phyloP scores from a whole-genome alignment of 2,797 vertebrate genomes.

The Enteromius viviparus region DNA sequence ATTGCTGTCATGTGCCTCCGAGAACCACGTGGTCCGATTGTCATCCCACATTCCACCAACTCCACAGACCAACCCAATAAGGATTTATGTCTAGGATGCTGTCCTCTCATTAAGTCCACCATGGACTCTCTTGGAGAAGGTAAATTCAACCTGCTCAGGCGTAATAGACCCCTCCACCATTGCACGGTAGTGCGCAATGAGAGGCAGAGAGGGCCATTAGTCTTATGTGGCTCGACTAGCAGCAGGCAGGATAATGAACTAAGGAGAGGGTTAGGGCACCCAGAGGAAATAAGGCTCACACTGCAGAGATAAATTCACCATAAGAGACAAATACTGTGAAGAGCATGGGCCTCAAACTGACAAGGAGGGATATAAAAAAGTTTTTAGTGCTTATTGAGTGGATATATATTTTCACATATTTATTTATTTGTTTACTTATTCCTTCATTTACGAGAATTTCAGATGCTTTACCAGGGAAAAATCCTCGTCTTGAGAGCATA shows the following conservation, averaged over 20 bases:
- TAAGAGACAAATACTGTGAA: constrained; percentile 44
- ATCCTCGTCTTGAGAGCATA: constrained; percentile 11
- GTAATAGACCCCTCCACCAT: constrained; percentile 69
- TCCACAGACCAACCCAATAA: constrained; percentile 63
- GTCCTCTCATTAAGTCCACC: constrained; percentile 68
- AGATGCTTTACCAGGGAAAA: constrained; percentile 12
- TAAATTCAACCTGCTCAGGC: constrained; percentile 69
- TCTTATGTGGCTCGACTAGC: constrained; percentile 70
- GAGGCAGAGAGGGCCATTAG: constrained; percentile 72
- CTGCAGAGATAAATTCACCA: constrained; percentile 54
- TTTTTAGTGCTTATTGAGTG: constrained; percentile 36
- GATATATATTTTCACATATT: constrained; percentile 33
- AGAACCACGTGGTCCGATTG: constrained; percentile 36
- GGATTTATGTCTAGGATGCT: constrained; percentile 73
- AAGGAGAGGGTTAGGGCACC: constrained; percentile 62
- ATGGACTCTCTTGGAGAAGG: constrained; percentile 63
- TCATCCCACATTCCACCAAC: constrained; percentile 59
- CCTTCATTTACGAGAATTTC: constrained; percentile 11
- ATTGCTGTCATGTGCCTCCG: constrained; percentile 23
- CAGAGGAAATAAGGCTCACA: constrained; percentile 59
- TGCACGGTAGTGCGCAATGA: constrained; percentile 70
- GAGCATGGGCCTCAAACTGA: constrained; percentile 41
- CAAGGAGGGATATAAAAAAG: constrained; percentile 43
- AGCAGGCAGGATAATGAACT: constrained; percentile 75
- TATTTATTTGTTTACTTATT: constrained; percentile 40